These are phyloP conservation scores for Sclerurus mexicanus DNA, from an alignment of 2,113 vertebrate species.

Conservation along the genomic window DNA sequence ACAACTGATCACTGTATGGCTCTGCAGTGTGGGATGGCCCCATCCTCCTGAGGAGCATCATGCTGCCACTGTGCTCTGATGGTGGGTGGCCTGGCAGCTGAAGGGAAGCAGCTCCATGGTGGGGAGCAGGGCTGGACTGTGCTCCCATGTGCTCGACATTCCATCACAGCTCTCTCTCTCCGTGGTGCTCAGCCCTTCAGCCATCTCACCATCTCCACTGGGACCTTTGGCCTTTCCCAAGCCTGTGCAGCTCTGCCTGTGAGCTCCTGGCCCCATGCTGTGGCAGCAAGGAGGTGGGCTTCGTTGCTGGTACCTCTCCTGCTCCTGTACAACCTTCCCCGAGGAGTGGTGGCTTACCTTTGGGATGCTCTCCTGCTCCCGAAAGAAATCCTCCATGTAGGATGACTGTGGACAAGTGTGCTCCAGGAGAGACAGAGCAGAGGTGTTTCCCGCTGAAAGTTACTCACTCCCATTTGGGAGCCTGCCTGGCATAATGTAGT, in stretches of 20 bases:
- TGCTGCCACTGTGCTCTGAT: rapidly evolving
- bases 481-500: neutral
- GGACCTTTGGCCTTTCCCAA: neutral
- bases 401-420: neutral
- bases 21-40: neutral
- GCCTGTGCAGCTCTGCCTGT: neutral
- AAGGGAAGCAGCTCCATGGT: rapidly evolving
- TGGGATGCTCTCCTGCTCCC: neutral
- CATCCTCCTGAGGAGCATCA: rapidly evolving
- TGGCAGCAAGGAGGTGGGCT: neutral
- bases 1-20: rapidly evolving
- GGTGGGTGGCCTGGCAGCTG: rapidly evolving
- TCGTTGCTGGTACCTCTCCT: neutral
- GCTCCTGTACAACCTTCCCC: neutral
- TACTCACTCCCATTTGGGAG: neutral
- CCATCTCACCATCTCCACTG: neutral
- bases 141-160: rapidly evolving
- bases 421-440: neutral
- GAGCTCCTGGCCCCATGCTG: rapidly evolving
- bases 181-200: neutral
- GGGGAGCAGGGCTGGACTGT: neutral
- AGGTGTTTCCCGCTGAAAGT: neutral
- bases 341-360: neutral
- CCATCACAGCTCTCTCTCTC: neutral
- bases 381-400: rapidly evolving